These are phyloP conservation scores for Neotoma lepida DNA, from an alignment of 2,113 vertebrate species.

Conservation along the genomic window DNA sequence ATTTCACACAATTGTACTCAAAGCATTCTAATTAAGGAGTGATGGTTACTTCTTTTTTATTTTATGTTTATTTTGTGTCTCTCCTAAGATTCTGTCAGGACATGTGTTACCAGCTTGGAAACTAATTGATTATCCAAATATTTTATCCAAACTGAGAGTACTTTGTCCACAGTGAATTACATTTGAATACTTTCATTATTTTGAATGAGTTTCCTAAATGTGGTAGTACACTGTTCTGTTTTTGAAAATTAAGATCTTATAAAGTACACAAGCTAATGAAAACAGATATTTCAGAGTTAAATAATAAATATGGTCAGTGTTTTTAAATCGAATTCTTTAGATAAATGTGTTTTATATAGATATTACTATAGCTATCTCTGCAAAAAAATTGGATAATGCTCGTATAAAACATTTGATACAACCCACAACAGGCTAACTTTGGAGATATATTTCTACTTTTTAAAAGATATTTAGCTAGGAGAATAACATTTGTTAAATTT, in stretches of 20 bases:
- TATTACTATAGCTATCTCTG: neutral
- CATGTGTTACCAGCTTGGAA: slow-evolving; percentile 29
- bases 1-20: neutral
- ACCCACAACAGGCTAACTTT: neutral
- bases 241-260: slow-evolving; percentile 23
- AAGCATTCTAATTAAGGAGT: neutral
- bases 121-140: slow-evolving; percentile 26
- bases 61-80: neutral
- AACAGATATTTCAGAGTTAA: slow-evolving; percentile 31
- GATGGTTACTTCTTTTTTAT: neutral
- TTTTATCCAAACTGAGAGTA: neutral
- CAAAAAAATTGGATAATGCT: neutral
- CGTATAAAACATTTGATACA: slow-evolving; percentile 40
- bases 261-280: neutral
- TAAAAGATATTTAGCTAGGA: slow-evolving; percentile 41
- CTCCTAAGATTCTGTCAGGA: neutral
- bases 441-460: slow-evolving; percentile 1
- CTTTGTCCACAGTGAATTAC: slow-evolving; percentile 6
- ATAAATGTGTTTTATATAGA: neutral
- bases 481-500: slow-evolving; percentile 48
- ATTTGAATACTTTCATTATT: slow-evolving; percentile 35
- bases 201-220: slow-evolving; percentile 40
- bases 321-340: slow-evolving; percentile 12
- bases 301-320: neutral
- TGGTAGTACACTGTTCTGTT: neutral